Evolutionary conservation across 2,113 vertebrate species (phyloP), one percentile per base, ranked within the genome.

Genomic region (Pycnonotus jocosus): DNA sequence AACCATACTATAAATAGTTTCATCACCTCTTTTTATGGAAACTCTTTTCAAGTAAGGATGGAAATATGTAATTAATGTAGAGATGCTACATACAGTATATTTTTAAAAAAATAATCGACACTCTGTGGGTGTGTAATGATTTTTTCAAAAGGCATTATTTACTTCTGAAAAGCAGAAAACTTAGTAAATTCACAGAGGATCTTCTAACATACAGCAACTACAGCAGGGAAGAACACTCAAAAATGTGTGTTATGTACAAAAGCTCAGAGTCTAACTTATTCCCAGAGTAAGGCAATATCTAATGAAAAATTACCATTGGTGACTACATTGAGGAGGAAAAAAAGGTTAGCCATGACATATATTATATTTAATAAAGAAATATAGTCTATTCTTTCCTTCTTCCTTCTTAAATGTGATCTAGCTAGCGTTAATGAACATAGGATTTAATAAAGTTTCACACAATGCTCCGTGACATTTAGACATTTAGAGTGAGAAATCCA

Each of bases 131-230:
- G 38, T 65, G 23, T 17, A 45, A n/a, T 18, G 2, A 13, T 23
- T 48, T 88, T 81, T 83, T 74, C 31, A 84, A 60, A 91, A 81
- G 14, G 4, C 4, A 21, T 65, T 85, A 58, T 89, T 86, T 91
- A 68, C 19, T 86, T 78, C 10, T 70, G 37, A 85, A 50, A 23
- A 90, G 18, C 27, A 87, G 48, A 76, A 92, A 93, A 45, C 3
- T 12, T 56, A 58, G 15, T 23, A 91, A 71, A 88, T 79, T 60
- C 50, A 17, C 16, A 69, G 30, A 20, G 48, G 30, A 88, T 38
- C 17, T 90, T 90, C 53, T 66, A 57, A n/a, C 7, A 22, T 40
- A 42, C 12, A 62, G 8, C 9, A 89, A 9, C 24, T 86, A 42
- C 31, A 57, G 31, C 40, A 28, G 24, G 7, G 7, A 74, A 35